Evolutionary conservation across 2,888 invertebrate genomes (phyloP).

Genomic region (Platerodrilus igneus): DNA sequence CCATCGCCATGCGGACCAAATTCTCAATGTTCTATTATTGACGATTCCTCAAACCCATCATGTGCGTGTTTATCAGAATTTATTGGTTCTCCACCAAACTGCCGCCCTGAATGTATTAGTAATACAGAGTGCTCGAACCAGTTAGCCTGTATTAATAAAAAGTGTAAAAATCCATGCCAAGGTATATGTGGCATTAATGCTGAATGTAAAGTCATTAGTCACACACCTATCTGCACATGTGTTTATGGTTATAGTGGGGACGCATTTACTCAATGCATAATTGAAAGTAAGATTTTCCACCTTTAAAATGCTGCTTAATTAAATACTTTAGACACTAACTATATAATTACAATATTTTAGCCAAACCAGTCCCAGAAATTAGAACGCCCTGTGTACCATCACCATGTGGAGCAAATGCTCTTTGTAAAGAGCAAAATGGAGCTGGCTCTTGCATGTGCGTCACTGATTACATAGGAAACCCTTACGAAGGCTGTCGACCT

Average conservation of each 20-base stretch:
- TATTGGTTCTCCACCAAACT: constrained; percentile 63
- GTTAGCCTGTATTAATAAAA: constrained; percentile 67
- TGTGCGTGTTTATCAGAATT: constrained; percentile 61
- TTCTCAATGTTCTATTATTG: constrained; percentile 52
- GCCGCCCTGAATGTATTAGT: constrained; percentile 70
- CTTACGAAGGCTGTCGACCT: constrained; percentile 60
- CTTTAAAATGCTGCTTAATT: constrained; percentile 36
- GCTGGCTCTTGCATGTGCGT: constrained; percentile 59
- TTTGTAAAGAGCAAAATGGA: constrained; percentile 54
- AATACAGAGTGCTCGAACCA: constrained; percentile 67
- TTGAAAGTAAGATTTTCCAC: too few relatives aligned
- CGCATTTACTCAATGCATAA: constrained; percentile 64
- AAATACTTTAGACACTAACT: not conserved
- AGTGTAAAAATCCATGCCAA: constrained; percentile 71
- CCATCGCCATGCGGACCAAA: constrained; percentile 71
- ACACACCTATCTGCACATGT: constrained; percentile 66
- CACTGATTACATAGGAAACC: constrained; percentile 58
- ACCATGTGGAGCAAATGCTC: constrained; percentile 61
- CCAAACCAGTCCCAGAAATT: constrained; percentile 35
- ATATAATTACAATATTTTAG: constrained; percentile 29
- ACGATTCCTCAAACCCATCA: constrained; percentile 54
- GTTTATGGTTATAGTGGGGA: constrained; percentile 55
- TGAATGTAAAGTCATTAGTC: constrained; percentile 67
- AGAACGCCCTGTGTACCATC: constrained; percentile 60
- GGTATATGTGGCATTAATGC: constrained; percentile 72